A percentile compares a stretch with the other conserved stretches of the same genome.
Evolutionary conservation across 2,113 vertebrate species (phyloP).

Genomic region (Notothenia coriiceps): DNA sequence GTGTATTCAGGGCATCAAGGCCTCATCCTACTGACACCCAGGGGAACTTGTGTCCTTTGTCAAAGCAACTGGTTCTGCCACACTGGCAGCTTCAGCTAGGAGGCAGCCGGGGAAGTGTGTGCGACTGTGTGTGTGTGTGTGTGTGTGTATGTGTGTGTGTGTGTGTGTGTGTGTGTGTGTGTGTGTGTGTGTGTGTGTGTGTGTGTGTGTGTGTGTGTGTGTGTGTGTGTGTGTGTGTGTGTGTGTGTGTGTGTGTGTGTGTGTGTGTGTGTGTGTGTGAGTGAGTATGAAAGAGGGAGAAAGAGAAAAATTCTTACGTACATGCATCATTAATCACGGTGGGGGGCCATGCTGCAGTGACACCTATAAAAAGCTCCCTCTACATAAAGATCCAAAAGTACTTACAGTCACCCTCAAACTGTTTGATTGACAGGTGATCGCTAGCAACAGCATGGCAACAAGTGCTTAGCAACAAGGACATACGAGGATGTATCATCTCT

Average conservation of each 20-base stretch:
- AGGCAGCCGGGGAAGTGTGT: slow-evolving; percentile 50
- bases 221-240: no score
- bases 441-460: slow-evolving; percentile 2
- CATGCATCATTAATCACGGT: not conserved
- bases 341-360: not conserved
- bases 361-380: not conserved
- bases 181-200: slow-evolving; percentile 2
- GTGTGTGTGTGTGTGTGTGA: no score
- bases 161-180: not conserved
- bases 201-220: slow-evolving; percentile 8
- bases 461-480: slow-evolving; percentile 53
- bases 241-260: no score
- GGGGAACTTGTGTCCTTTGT: slow-evolving; percentile 82
- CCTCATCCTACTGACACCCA: slow-evolving; percentile 70
- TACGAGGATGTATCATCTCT: slow-evolving; percentile 36
- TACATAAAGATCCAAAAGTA: slow-evolving; percentile 7
- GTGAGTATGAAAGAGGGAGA: no score
- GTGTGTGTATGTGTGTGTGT: slow-evolving; percentile 20
- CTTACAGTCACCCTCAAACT: not conserved
- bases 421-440: slow-evolving; percentile 45
- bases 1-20: slow-evolving; percentile 60
- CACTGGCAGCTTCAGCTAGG: slow-evolving; percentile 74
- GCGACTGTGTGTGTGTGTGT: slow-evolving; percentile 20
- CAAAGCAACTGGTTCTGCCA: slow-evolving; percentile 74
- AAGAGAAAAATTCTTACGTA: no score